These are phyloP conservation scores for Pseudopodoces humilis DNA, from an alignment of 2,113 vertebrate species.

Conservation along the genomic window DNA sequence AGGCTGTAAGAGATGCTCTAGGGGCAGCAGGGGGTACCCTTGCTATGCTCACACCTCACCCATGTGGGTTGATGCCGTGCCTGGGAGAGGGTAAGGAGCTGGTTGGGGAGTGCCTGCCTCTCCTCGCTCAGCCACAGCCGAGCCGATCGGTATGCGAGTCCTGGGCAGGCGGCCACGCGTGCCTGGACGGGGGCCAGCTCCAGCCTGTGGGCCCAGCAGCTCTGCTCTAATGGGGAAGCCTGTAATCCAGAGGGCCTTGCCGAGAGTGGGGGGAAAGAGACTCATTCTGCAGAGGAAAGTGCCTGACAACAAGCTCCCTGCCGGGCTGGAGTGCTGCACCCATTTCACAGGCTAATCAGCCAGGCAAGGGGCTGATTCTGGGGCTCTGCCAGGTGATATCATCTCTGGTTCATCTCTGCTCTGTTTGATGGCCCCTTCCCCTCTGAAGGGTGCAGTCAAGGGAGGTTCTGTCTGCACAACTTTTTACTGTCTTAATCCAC, in stretches of 20 bases:
- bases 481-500: not conserved
- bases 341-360: not conserved
- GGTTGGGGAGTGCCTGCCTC: not conserved
- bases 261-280: not conserved
- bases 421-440: not conserved
- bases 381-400: slow-evolving; percentile 11
- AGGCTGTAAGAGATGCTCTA: not conserved
- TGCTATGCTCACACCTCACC: not conserved
- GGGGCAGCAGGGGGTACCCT: not conserved
- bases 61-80: not conserved
- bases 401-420: slow-evolving; percentile 17
- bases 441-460: not conserved
- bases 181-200: not conserved
- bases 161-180: slow-evolving; percentile 52
- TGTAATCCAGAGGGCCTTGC: slow-evolving; percentile 48
- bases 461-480: not conserved
- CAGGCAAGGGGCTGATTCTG: not conserved
- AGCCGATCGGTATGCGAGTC: slow-evolving; percentile 12
- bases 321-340: not conserved
- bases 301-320: not conserved
- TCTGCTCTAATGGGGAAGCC: slow-evolving; percentile 26
- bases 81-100: not conserved
- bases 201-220: slow-evolving; percentile 1
- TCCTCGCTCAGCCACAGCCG: not conserved
- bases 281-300: slow-evolving; percentile 28